Evolutionary conservation across 1,140 invertebrate genomes (phyloP).

Genomic region (Brachionus asplanchnoidis): DNA sequence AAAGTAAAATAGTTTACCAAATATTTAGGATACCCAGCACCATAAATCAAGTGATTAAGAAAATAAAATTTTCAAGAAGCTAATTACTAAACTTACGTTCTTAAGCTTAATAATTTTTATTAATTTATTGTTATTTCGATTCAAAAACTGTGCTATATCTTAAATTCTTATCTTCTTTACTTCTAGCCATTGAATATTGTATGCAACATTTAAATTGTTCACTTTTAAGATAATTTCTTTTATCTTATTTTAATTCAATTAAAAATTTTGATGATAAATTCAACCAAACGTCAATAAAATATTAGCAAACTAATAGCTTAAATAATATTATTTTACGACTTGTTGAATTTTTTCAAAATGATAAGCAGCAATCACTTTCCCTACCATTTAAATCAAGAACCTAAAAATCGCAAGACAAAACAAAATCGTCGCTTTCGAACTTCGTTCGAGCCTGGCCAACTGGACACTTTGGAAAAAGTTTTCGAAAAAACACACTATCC

Average conservation of each 20-base stretch:
- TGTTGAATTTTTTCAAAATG: neutral
- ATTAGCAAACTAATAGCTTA: neutral
- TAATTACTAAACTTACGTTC: neutral
- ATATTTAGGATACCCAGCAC: neutral
- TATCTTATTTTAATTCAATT: neutral
- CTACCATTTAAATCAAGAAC: neutral
- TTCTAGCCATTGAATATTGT: neutral
- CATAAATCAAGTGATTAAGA: neutral
- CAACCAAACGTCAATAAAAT: neutral
- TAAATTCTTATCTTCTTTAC: neutral
- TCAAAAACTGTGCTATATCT: neutral
- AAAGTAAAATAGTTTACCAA: neutral
- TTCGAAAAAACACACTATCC: constrained; percentile 97
- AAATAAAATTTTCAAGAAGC: neutral
- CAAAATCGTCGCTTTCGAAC: constrained; percentile 75
- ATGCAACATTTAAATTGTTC: neutral
- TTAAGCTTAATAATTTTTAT: neutral
- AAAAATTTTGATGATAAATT: constrained; percentile 1
- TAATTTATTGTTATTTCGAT: neutral
- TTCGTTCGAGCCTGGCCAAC: constrained; percentile 80
- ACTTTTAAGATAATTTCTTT: neutral
- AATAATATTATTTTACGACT: neutral
- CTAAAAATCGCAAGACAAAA: constrained; percentile 27
- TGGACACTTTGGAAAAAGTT: constrained; percentile 92
- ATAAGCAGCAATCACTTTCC: neutral